Conservation (phyloP, 1,140 invertebrate genomes). For the Philotrypesis tridentata region DNA sequence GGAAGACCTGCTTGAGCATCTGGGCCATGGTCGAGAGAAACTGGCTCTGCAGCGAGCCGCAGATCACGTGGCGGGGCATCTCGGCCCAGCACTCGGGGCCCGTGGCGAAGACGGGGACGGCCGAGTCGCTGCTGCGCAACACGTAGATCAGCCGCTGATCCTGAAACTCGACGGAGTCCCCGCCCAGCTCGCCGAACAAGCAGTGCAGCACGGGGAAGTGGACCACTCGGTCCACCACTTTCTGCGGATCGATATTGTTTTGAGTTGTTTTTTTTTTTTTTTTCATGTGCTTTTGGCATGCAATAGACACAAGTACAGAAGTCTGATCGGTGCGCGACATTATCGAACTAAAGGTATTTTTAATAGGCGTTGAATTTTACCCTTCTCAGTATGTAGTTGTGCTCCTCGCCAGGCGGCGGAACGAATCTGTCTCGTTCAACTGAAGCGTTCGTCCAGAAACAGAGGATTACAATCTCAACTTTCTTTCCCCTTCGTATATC, state of each 20-base stretch:
- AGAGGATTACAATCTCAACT: background rate
- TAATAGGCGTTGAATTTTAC: too few species aligned
- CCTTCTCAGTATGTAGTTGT: conserved; percentile 68
- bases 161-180: conserved; percentile 64
- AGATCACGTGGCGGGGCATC: conserved; percentile 79
- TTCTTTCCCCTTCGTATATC: conserved; percentile 15
- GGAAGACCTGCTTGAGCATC: conserved; percentile 73
- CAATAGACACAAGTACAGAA: too few species aligned
- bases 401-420: conserved; percentile 71
- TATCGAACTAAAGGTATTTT: too few species aligned
- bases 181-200: conserved; percentile 77
- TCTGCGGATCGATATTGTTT: conserved; percentile 65
- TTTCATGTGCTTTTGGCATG: too few species aligned
- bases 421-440: conserved; percentile 47
- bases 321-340: too few species aligned
- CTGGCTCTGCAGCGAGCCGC: conserved; percentile 76
- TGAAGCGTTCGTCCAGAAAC: background rate
- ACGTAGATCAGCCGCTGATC: conserved; percentile 80
- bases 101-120: conserved; percentile 75
- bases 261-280: too few species aligned
- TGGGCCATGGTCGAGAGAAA: conserved; percentile 75
- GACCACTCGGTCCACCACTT: conserved; percentile 79
- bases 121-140: conserved; percentile 76
- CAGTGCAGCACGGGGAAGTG: conserved; percentile 80
- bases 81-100: conserved; percentile 72